These are phyloP conservation scores for Anoplophora glabripennis DNA, from an alignment of 1,140 invertebrate genomes.

Conservation along the genomic window DNA sequence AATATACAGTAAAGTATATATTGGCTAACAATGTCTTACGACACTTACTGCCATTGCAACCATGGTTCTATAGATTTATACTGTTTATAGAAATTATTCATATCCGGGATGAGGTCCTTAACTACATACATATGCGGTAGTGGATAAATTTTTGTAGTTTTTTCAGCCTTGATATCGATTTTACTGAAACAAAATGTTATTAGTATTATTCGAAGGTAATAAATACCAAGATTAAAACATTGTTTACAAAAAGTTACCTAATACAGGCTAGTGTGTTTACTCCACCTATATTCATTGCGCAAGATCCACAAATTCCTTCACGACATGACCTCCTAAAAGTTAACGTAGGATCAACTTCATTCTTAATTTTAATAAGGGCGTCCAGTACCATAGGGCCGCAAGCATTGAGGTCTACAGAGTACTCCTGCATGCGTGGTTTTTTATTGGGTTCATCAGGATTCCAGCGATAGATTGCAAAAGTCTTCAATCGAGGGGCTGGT, in stretches of 20 bases:
- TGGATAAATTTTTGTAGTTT: constrained; percentile 75
- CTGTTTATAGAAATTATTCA: constrained; percentile 83
- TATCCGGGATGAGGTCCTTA: constrained; percentile 85
- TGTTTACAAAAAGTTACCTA: constrained; percentile 49
- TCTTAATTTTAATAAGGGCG: constrained; percentile 97
- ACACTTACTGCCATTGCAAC: constrained; percentile 63
- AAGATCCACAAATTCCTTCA: constrained; percentile 98
- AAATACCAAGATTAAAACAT: not conserved
- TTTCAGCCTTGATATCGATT: constrained; percentile 79
- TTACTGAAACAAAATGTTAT: constrained; percentile 65
- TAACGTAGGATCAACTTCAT: constrained; percentile 93
- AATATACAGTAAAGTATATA: not conserved
- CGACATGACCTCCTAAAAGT: constrained; percentile 95
- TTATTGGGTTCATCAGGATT: constrained; percentile 88
- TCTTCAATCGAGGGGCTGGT: constrained; percentile 44
- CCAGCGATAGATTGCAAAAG: constrained; percentile 88
- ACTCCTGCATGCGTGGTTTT: constrained; percentile 90
- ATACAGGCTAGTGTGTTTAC: constrained; percentile 94
- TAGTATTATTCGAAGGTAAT: not conserved
- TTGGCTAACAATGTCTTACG: not conserved
- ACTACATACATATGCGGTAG: constrained; percentile 91
- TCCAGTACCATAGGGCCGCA: constrained; percentile 98
- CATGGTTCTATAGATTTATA: constrained; percentile 85
- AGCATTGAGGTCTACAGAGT: constrained; percentile 85
- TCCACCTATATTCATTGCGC: constrained; percentile 98